phyloP scores from a whole-genome alignment of 2,797 vertebrate genomes.

The Caiman crocodilus region DNA sequence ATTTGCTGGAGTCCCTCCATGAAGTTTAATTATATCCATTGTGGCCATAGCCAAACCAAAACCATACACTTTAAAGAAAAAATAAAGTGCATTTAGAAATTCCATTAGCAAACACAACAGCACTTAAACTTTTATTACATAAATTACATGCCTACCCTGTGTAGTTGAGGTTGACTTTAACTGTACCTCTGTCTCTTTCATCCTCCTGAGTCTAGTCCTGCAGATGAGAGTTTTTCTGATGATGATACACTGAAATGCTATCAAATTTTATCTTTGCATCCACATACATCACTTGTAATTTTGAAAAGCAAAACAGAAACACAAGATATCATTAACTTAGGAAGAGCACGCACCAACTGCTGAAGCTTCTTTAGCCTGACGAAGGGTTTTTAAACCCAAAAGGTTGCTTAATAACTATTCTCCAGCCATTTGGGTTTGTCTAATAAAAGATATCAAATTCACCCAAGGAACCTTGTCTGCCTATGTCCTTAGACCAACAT shows the following conservation, averaged over 20 bases:
- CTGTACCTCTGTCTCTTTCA: slow-evolving; percentile 90
- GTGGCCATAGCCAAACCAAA: slow-evolving; percentile 98
- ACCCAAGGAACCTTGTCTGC: no score
- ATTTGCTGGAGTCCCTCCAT: slow-evolving; percentile 97
- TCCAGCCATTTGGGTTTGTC: no score
- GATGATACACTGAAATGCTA: slow-evolving; percentile 93
- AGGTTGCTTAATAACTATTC: no score
- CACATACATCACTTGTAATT: slow-evolving; percentile 91
- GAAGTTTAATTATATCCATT: slow-evolving; percentile 99
- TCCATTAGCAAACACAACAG: background rate
- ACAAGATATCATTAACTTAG: background rate
- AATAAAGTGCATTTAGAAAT: slow-evolving; percentile 38
- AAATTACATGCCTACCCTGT: slow-evolving; percentile 90
- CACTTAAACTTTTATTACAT: background rate
- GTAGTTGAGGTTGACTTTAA: slow-evolving; percentile 94
- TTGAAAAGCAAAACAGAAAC: slow-evolving; percentile 65
- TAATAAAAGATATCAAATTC: no score
- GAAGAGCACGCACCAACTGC: no score
- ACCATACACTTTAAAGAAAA: slow-evolving; percentile 89
- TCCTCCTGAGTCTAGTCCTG: slow-evolving; percentile 98
- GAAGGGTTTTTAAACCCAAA: no score
- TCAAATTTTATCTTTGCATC: slow-evolving; percentile 99
- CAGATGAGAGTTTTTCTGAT: slow-evolving; percentile 93
- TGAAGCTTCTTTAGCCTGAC: no score
- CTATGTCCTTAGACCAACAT: no score